Evolutionary conservation across 2,888 invertebrate genomes (phyloP).

Genomic region (Congeria kusceri): DNA sequence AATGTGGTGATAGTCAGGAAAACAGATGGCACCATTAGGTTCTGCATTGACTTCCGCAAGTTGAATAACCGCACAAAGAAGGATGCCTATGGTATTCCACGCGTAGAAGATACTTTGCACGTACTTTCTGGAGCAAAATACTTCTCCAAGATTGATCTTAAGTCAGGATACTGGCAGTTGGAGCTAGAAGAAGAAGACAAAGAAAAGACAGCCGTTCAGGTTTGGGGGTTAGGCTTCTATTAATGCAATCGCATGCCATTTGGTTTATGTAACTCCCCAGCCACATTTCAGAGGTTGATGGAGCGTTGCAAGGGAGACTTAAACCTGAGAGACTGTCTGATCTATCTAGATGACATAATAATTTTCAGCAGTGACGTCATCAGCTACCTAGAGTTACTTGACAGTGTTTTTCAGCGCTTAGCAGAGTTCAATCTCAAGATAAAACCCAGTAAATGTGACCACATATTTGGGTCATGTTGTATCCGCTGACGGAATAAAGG

Average conservation of each 20-base stretch:
- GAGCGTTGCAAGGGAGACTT: conserved; percentile 7
- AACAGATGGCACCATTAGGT: conserved; percentile 34
- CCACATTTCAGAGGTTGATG: conserved; percentile 5
- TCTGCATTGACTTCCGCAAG: conserved; percentile 39
- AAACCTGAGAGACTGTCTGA: conserved; percentile 8
- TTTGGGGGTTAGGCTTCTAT: conserved; percentile 25
- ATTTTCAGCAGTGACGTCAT: neutral
- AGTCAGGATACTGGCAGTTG: conserved; percentile 29
- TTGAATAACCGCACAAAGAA: conserved; percentile 27
- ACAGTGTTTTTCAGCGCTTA: conserved; percentile 7
- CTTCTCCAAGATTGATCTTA: conserved; percentile 31
- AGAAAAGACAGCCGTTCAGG: conserved; percentile 32
- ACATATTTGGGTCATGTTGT: conserved; percentile 16
- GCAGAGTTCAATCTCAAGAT: conserved; percentile 8
- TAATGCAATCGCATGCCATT: conserved; percentile 25
- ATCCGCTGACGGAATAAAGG: conserved; percentile 11
- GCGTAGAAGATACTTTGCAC: conserved; percentile 21
- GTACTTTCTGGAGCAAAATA: conserved; percentile 18
- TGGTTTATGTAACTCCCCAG: conserved; percentile 18
- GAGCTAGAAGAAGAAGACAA: conserved; percentile 28
- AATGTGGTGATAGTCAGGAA: conserved; percentile 36
- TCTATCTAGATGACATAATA: conserved; percentile 17
- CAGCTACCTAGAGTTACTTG: neutral
- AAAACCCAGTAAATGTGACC: conserved; percentile 10
- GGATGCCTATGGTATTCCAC: conserved; percentile 34